These are phyloP conservation scores for Chaetops frenatus DNA, from an alignment of 2,113 vertebrate genomes.

Conservation along the genomic window DNA sequence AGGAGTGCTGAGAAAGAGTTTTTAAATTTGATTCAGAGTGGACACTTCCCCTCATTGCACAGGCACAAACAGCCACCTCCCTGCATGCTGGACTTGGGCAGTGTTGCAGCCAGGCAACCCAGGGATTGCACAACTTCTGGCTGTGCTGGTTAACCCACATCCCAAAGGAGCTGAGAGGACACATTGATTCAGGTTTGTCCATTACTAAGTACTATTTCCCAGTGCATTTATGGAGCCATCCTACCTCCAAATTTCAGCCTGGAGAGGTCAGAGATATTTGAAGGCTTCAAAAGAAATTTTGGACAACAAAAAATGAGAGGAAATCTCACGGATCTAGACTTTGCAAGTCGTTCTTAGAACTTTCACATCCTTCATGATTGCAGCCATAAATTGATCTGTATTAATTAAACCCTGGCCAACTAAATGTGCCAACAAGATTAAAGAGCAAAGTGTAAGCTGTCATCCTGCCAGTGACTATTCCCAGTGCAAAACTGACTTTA, in stretches of 20 bases:
- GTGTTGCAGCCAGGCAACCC: not conserved
- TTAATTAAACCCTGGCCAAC: not conserved
- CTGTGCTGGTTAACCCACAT: not conserved
- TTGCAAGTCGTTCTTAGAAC: not conserved
- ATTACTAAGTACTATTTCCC: not conserved
- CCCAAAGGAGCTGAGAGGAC: not conserved
- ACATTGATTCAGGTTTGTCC: not conserved
- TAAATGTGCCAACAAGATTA: not conserved
- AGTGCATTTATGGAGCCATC: not conserved
- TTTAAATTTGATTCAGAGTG: not conserved
- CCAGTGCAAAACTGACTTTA: not conserved
- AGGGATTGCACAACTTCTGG: not conserved
- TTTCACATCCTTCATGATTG: not conserved
- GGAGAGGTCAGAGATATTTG: not conserved
- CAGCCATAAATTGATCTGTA: not conserved
- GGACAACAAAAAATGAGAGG: not conserved
- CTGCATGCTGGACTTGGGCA: not conserved
- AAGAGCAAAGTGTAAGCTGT: not conserved
- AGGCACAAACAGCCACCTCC: not conserved
- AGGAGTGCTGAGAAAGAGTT: not conserved
- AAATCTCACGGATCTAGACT: not conserved
- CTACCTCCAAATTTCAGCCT: not conserved
- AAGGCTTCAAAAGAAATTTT: not conserved
- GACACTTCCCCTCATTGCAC: not conserved
- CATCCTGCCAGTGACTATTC: not conserved